phyloP scores from a whole-genome alignment of 2,113 vertebrate species.

The Phaethornis superciliosus region DNA sequence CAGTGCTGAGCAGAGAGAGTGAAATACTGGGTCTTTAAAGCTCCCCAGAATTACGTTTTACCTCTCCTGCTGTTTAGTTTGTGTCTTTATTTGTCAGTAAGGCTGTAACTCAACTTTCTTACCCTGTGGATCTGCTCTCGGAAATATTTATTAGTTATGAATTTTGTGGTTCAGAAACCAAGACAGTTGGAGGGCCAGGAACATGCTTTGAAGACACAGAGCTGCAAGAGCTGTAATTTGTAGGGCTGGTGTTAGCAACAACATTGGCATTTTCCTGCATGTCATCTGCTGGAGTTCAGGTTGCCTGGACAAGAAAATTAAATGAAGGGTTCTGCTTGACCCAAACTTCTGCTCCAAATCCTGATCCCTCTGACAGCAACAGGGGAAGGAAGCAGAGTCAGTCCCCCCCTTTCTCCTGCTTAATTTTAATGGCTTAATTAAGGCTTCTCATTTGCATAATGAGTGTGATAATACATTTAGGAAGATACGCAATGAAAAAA shows the following conservation, averaged over 20 bases:
- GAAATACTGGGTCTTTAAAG: background rate
- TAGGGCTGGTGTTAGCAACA: background rate
- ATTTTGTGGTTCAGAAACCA: background rate
- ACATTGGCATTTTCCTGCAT: background rate
- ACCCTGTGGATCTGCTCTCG: background rate
- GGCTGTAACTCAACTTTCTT: background rate
- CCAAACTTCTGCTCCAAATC: background rate
- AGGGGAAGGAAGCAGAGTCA: background rate
- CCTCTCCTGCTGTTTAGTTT: background rate
- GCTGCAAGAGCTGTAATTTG: background rate
- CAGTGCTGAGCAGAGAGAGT: fast-evolving
- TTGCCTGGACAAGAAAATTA: conserved; percentile 24
- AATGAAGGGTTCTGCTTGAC: background rate
- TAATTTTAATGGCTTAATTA: conserved; percentile 68
- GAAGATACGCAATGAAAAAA: conserved; percentile 41
- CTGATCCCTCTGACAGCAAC: background rate
- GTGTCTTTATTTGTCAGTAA: background rate
- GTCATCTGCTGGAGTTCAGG: background rate
- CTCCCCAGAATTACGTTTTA: background rate
- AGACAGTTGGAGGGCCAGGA: fast-evolving
- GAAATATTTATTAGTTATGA: background rate
- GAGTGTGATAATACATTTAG: conserved; percentile 27
- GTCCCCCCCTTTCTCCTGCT: background rate
- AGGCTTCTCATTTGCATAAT: conserved; percentile 66
- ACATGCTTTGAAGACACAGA: background rate